phyloP scores from a whole-genome alignment of 2,888 invertebrate genomes.

The Sminthurinus aureus region DNA sequence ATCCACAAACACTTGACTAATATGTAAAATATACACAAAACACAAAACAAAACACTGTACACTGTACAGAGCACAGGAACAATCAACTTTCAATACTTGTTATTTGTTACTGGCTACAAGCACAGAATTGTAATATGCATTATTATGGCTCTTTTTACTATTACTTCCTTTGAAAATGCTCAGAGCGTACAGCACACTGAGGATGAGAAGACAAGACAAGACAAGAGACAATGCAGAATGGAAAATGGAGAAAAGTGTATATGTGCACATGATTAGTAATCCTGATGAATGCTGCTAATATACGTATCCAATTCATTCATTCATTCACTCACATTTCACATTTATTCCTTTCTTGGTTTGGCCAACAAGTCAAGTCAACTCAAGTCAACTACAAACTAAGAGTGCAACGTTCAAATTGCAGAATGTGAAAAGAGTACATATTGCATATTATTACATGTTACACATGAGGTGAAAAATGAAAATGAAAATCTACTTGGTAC shows the following conservation, averaged over 20 bases:
- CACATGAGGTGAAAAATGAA: no score
- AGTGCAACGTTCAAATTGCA: not conserved
- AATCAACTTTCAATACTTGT: not conserved
- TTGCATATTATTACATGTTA: not conserved
- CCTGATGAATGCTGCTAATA: constrained; percentile 4
- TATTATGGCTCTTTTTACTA: no score
- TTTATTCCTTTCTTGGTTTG: no score
- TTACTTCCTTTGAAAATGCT: no score
- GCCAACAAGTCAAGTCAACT: no score
- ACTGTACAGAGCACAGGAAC: not conserved
- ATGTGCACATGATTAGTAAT: constrained; percentile 16
- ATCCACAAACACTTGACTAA: not conserved
- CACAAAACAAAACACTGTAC: no score
- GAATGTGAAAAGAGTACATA: not conserved
- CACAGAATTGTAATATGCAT: no score
- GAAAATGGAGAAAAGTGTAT: not conserved
- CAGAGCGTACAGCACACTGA: no score
- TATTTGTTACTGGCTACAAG: no score
- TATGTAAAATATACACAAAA: no score
- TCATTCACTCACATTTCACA: not conserved
- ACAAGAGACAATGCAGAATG: not conserved
- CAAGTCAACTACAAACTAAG: not conserved
- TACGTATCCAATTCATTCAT: not conserved
- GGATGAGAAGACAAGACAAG: no score
- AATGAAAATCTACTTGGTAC: no score